Evolutionary conservation across 2,797 vertebrate species (phyloP).

Genomic region (Poeciliopsis gracilis): DNA sequence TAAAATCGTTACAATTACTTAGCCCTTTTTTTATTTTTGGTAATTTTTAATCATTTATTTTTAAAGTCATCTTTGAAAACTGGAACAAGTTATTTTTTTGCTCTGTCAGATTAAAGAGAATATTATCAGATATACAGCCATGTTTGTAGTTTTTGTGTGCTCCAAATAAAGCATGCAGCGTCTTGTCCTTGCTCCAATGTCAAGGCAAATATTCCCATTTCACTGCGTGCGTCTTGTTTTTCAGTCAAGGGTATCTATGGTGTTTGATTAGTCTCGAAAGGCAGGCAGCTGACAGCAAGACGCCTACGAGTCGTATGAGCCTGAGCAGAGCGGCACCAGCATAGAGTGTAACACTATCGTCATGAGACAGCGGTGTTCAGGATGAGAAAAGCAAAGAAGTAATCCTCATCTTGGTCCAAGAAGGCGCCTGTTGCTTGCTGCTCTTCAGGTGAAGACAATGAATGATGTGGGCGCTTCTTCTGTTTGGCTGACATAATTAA

Average conservation of each 20-base stretch:
- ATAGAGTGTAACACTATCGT: background rate
- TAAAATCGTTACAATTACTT: conserved; percentile 15
- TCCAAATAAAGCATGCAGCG: background rate
- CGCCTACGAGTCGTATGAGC: background rate
- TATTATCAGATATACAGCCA: background rate
- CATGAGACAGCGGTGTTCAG: background rate
- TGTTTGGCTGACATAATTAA: background rate
- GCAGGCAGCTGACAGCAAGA: background rate
- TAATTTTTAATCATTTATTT: background rate
- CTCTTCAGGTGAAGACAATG: background rate
- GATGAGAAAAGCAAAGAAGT: background rate
- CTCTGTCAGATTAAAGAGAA: background rate
- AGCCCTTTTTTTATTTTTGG: background rate
- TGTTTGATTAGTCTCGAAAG: conserved; percentile 6
- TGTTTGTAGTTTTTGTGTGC: background rate
- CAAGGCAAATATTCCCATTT: conserved; percentile 5
- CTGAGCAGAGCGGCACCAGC: background rate
- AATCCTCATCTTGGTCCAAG: background rate
- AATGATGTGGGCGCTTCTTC: background rate
- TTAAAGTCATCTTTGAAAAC: conserved; percentile 7
- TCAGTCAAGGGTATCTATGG: conserved; percentile 1
- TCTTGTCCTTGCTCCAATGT: conserved; percentile 8
- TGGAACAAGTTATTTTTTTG: background rate
- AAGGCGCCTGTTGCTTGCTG: background rate
- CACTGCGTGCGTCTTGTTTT: conserved; percentile 7